These are phyloP conservation scores for Anhinga anhinga DNA, from an alignment of 2,113 vertebrate species.

Conservation along the genomic window DNA sequence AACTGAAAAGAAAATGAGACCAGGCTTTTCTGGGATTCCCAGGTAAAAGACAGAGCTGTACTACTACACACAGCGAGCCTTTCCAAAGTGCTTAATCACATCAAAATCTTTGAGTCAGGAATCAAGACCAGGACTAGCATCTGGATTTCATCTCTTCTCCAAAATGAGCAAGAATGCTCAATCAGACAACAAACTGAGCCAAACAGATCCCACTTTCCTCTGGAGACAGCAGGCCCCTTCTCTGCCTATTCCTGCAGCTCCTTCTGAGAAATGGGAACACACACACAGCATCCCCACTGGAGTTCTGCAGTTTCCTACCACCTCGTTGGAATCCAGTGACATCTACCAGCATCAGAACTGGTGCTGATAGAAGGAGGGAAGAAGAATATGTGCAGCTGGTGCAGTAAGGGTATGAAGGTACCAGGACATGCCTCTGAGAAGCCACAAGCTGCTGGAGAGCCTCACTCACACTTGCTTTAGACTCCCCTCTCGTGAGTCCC, in stretches of 20 bases:
- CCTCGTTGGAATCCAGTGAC: not conserved
- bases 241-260: not conserved
- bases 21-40: conserved; percentile 18
- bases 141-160: not conserved
- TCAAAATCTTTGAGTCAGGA: not conserved
- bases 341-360: not conserved
- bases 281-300: not conserved
- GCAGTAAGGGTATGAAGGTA: not conserved
- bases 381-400: not conserved
- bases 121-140: not conserved
- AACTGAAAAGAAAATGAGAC: not conserved
- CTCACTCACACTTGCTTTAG: not conserved
- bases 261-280: not conserved
- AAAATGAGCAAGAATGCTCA: not conserved
- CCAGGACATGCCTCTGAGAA: not conserved
- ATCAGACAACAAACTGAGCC: not conserved
- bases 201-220: not conserved
- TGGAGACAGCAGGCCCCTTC: not conserved
- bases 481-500: not conserved
- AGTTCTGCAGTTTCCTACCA: not conserved
- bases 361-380: not conserved
- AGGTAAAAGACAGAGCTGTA: not conserved
- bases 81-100: not conserved
- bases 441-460: not conserved
- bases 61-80: not conserved